Base-by-base conservation (phyloP, 2,797 vertebrate genomes). In the Muscicapa comitata region DNA sequence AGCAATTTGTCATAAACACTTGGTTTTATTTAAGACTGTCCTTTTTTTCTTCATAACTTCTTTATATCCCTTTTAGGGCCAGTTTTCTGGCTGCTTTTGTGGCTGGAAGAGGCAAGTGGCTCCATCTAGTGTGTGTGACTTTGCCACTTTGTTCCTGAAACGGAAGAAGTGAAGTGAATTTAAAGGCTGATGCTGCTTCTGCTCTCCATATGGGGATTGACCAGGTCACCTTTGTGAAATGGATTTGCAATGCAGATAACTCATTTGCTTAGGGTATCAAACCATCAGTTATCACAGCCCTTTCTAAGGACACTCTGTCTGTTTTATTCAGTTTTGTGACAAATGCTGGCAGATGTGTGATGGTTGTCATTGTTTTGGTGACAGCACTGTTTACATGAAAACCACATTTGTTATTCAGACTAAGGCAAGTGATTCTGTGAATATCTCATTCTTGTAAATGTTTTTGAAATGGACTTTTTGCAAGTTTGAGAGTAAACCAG, bases 361-460 rank as follows among this genome's bases (percentile, higher is more conserved):
- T 90, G 70, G 47, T 94, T 91, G 92, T 87, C 84, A 86, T 94
- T 92, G 57, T 83, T 76, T 89, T 86, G 84, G 74, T 93, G 86
- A 95, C 77, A 72, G 72, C 95, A 93, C 50, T 17, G 74, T 97
- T 97, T 96, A 95, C 94, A 95, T 97, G 55, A 96, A 95, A 97
- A 96, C 94, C 62, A 88, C 92, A 61, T 97, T 96, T 97, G 94
- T 97, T 97, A 95, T 97, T 96, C 97, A 97, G 97, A 88, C 93
- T 75, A 31, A 74, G 86, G 55, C 84, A 83, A 89, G 35, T 31
- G 35, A 86, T 91, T 89, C 88, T 66, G 37, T 66, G 72, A 77
- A 33, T 88, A 88, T 93, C 87, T 93, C 47, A 17, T 87, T 93
- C 87, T 68, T 62, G 70, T 47, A 70, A 81, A 58, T 65, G 58